Evolutionary conservation across 2,113 vertebrate genomes (phyloP).

Genomic region (Pipra filicauda): DNA sequence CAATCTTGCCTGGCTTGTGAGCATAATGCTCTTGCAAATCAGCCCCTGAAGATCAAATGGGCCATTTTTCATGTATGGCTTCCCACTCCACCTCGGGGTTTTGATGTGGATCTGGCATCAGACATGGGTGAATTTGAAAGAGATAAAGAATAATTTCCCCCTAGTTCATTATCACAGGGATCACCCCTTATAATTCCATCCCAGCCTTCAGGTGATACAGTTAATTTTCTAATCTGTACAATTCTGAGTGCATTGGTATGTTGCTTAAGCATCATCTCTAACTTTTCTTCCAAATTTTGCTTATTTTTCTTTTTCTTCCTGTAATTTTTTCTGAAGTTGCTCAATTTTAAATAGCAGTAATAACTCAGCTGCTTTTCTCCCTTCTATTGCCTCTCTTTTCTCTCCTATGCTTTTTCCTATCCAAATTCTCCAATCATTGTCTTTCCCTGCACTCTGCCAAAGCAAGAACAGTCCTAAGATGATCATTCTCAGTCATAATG

Average conservation of each 20-base stretch:
- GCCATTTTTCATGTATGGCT: not conserved
- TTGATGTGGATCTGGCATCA: not conserved
- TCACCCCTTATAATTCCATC: not conserved
- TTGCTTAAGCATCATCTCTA: not conserved
- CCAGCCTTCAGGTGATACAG: not conserved
- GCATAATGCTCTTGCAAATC: not conserved
- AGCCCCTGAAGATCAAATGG: not conserved
- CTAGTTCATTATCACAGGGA: not conserved
- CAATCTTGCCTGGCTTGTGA: not conserved
- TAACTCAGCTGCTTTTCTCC: not conserved
- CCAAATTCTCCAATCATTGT: not conserved
- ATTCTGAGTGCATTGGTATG: not conserved
- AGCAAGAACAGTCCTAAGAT: not conserved
- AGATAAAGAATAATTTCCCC: not conserved
- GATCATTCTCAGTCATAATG: not conserved
- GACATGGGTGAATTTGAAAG: not conserved
- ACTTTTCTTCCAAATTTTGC: not conserved
- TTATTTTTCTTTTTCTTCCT: not conserved
- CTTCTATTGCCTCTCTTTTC: not conserved
- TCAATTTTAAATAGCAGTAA: not conserved
- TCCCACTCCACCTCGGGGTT: not conserved
- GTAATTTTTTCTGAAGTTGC: not conserved
- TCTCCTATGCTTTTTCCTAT: not conserved
- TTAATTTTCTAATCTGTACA: not conserved
- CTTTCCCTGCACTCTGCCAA: not conserved